A percentile compares a stretch with the other conserved stretches of the same genome.
Conservation (phyloP, 1,140 invertebrate genomes). For the Orchestia grillus region DNA sequence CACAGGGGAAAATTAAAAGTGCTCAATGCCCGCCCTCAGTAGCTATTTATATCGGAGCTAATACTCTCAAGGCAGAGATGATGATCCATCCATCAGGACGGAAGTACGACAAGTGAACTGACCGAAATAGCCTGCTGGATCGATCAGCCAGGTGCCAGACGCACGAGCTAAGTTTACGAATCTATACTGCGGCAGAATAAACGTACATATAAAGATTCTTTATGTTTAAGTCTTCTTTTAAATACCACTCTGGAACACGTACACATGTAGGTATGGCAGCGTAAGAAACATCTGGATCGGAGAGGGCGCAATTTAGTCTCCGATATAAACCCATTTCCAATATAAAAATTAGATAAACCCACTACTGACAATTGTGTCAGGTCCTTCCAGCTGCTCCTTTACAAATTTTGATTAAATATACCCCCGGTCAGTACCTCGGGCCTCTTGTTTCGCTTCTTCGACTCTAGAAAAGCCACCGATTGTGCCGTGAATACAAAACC, state of each 20-base stretch:
- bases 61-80: background rate
- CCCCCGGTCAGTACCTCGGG: too few species aligned
- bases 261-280: background rate
- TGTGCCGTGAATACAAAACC: too few species aligned
- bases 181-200: background rate
- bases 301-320: too few species aligned
- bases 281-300: background rate
- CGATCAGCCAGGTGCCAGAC: background rate
- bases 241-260: background rate
- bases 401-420: too few species aligned
- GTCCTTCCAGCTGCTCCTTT: too few species aligned
- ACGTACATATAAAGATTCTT: background rate
- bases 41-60: background rate
- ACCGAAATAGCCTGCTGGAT: background rate
- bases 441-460: too few species aligned
- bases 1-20: background rate
- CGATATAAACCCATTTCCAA: too few species aligned
- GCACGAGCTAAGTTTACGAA: background rate
- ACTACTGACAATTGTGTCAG: too few species aligned
- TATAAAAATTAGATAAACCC: too few species aligned
- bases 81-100: background rate
- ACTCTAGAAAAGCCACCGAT: too few species aligned
- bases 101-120: conserved; percentile 7
- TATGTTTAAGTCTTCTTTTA: background rate
- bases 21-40: background rate